Base-by-base conservation (phyloP, 2,888 invertebrate genomes). In the Cephus pygmeus region DNA sequence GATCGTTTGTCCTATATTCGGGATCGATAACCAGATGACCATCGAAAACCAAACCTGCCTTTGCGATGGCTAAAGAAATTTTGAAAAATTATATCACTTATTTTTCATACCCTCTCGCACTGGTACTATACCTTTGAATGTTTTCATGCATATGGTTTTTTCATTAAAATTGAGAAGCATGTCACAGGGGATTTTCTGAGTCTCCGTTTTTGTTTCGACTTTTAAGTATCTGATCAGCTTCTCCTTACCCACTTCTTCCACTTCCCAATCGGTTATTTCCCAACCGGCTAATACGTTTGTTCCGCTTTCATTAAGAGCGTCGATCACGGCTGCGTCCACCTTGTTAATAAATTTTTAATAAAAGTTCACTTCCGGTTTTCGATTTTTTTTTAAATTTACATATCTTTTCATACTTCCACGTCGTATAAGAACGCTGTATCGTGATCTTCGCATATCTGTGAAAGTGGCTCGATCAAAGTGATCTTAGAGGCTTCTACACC, bases 1-100 rank as follows among this genome's bases (percentile, higher is more conserved):
- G 93, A 86, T 96, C 95, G 87, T 94, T 95, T 0, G 96, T 96
- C 73, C 93, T 92, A 83, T 93, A 95, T 75, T 92, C 90, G 0
- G 92, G 91, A 77, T 94, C 93, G 73, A 96, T 94, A 1, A 95
- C 94, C 75, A 96, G 84, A 0, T 93, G 93, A 0, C 94, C 95
- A 81, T 95, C 94, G 88, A 94, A 94, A 1, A 94, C 94, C 35
- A 95, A 87, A 0, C 93, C 93, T 73, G 93, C 89, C 69, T 92
- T 91, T 77, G 93, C 94, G 84, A 95, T 93, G 15, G 95, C 95
- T 93, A 80, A 56, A 86, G 87, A 69, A 77, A 36, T 36, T 40
- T 40, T 40, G 15, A 40, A 40, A 40, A 40, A 2, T 40, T 6
- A 76, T 34, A 76, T 11, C 34, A 74, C 68, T 36, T 34, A 75